Percentiles rank a stretch among this genome's conserved stretches.
phyloP scores from a whole-genome alignment of 2,113 vertebrate genomes.

The Colius striatus region DNA sequence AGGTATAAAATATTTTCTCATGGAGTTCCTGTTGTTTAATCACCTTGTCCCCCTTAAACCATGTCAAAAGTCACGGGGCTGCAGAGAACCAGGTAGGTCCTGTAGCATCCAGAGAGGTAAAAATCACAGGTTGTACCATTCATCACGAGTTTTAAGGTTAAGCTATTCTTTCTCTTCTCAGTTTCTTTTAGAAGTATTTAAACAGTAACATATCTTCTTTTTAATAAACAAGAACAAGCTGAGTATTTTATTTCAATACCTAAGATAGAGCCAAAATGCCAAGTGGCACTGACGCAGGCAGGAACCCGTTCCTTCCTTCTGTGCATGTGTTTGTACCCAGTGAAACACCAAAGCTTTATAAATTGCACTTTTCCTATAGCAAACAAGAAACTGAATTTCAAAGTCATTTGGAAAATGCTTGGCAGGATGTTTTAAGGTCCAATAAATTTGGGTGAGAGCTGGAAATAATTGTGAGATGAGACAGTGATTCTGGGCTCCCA shows the following conservation, averaged over 20 bases:
- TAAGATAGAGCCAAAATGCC: slow-evolving; percentile 39
- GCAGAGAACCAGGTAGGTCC: background rate
- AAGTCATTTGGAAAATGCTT: background rate
- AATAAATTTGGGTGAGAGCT: background rate
- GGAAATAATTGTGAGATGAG: background rate
- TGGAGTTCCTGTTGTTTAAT: background rate
- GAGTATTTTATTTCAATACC: slow-evolving; percentile 36
- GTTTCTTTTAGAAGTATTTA: slow-evolving; percentile 2
- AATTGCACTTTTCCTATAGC: background rate
- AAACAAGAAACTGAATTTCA: slow-evolving; percentile 2
- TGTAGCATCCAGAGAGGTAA: background rate
- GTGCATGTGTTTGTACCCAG: slow-evolving; percentile 20
- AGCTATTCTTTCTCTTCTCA: background rate
- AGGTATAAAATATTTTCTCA: background rate
- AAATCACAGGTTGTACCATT: background rate
- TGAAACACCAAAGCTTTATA: background rate
- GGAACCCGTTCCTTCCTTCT: background rate
- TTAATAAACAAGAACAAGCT: slow-evolving; percentile 37
- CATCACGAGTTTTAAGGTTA: slow-evolving; percentile 1
- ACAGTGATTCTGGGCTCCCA: background rate
- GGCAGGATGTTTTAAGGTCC: background rate
- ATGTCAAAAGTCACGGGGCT: background rate
- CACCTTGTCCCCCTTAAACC: background rate
- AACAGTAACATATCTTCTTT: slow-evolving; percentile 8
- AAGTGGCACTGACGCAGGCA: background rate